Conservation (phyloP, 2,797 vertebrate genomes). For the Remorina albescens region DNA sequence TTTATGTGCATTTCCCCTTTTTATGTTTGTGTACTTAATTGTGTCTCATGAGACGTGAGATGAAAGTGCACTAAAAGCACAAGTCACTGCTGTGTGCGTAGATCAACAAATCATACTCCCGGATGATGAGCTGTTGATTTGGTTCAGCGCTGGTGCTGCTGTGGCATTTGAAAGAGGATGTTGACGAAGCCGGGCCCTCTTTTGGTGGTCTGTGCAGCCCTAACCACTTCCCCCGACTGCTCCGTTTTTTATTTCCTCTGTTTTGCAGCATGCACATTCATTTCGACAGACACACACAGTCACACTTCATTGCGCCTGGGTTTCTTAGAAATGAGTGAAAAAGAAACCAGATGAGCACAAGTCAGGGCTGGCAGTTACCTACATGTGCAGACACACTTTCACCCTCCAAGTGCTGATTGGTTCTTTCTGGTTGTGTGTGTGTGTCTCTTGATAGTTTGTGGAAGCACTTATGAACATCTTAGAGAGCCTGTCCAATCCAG, state of each 20-base stretch:
- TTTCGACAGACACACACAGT: not conserved
- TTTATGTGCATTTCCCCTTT: not conserved
- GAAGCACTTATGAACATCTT: slow-evolving; percentile 20
- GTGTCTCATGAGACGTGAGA: not conserved
- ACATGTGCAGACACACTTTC: not conserved
- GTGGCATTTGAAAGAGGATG: not conserved
- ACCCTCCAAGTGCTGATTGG: slow-evolving; percentile 8
- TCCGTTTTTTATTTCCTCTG: slow-evolving; percentile 37
- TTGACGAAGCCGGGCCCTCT: slow-evolving; percentile 29
- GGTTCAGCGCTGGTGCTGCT: slow-evolving; percentile 19
- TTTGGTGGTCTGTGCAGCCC: slow-evolving; percentile 27
- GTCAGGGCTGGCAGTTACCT: not conserved
- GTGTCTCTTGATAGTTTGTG: too few species aligned
- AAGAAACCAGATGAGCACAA: slow-evolving; percentile 5
- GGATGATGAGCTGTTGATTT: slow-evolving; percentile 4
- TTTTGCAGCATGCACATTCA: slow-evolving; percentile 27
- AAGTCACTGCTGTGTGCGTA: not conserved
- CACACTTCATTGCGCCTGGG: slow-evolving; percentile 14
- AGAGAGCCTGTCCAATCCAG: slow-evolving; percentile 2
- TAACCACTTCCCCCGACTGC: slow-evolving; percentile 61
- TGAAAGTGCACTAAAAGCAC: not conserved
- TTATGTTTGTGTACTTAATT: slow-evolving; percentile 1
- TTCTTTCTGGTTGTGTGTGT: not conserved
- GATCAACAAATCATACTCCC: not conserved
- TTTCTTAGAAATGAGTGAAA: slow-evolving; percentile 19